phyloP scores from a whole-genome alignment of 2,888 invertebrate species.

The Brachypalpus laphriformis region DNA sequence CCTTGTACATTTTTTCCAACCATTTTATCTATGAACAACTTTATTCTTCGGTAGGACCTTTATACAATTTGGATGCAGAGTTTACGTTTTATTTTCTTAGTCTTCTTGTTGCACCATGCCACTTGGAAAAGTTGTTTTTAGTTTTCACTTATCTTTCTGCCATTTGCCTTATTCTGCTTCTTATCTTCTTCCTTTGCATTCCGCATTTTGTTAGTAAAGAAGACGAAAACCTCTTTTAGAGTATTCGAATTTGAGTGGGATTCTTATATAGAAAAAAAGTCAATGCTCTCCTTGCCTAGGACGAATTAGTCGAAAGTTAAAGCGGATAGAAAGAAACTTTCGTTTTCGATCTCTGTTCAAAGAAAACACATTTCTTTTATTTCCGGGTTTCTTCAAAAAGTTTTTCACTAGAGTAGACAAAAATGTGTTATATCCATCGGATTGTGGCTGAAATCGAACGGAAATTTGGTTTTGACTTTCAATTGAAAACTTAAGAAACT shows the following conservation, averaged over 20 bases:
- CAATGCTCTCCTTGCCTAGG: not conserved
- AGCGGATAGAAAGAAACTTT: constrained; percentile 12
- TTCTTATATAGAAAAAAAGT: not conserved
- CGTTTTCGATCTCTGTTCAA: constrained; percentile 12
- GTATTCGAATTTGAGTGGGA: constrained; percentile 1
- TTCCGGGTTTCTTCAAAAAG: not conserved
- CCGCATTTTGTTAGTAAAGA: constrained; percentile 25
- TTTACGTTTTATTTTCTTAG: constrained; percentile 9
- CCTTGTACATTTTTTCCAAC: constrained; percentile 24
- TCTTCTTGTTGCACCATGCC: constrained; percentile 46
- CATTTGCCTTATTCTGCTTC: constrained; percentile 55
- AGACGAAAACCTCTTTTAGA: constrained; percentile 27
- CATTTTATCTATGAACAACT: constrained; percentile 61
- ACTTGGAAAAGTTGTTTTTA: constrained; percentile 64
- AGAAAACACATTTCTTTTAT: constrained; percentile 5
- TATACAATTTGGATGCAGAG: not conserved
- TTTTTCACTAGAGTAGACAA: not conserved
- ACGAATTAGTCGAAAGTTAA: constrained; percentile 33
- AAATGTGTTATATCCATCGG: not conserved
- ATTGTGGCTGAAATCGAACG: not conserved
- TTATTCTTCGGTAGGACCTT: constrained; percentile 43
- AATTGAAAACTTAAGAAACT: not conserved
- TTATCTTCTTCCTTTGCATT: constrained; percentile 57
- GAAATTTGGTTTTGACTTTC: not conserved
- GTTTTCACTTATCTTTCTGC: constrained; percentile 70